Evolutionary conservation across 2,888 invertebrate species (phyloP).

Genomic region (Tachystola acroxantha): DNA sequence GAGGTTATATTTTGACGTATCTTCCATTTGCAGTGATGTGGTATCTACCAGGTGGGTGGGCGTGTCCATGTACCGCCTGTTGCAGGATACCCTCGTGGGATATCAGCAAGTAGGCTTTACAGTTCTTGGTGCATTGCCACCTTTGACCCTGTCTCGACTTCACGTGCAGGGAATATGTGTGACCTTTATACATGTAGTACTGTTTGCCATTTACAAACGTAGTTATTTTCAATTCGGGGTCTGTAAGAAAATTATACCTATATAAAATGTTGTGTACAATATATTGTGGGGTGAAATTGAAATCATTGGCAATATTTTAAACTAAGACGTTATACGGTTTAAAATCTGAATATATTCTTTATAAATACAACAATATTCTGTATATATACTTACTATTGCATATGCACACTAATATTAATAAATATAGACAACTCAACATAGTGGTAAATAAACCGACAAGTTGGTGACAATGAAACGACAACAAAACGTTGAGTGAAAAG

Average conservation of each 20-base stretch:
- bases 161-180: neutral
- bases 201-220: constrained; percentile 17
- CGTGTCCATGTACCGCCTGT: neutral
- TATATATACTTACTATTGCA: too few relatives aligned
- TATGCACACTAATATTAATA: too few relatives aligned
- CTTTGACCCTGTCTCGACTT: constrained; percentile 9
- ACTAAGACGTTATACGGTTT: too few relatives aligned
- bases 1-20: constrained; percentile 8
- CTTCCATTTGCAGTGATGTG: constrained; percentile 5
- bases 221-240: constrained; percentile 12
- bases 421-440: too few relatives aligned
- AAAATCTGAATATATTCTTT: too few relatives aligned
- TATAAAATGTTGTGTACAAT: neutral
- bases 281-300: too few relatives aligned
- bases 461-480: too few relatives aligned
- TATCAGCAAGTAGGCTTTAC: neutral
- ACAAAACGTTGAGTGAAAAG: too few relatives aligned
- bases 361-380: neutral
- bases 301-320: too few relatives aligned
- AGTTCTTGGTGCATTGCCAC: constrained; percentile 9
- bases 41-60: constrained; percentile 2
- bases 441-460: too few relatives aligned
- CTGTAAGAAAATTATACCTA: neutral
- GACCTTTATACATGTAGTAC: constrained; percentile 17
- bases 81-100: neutral